Evolutionary conservation across 2,113 vertebrate genomes (phyloP).

Genomic region (Cynoglossus semilaevis): DNA sequence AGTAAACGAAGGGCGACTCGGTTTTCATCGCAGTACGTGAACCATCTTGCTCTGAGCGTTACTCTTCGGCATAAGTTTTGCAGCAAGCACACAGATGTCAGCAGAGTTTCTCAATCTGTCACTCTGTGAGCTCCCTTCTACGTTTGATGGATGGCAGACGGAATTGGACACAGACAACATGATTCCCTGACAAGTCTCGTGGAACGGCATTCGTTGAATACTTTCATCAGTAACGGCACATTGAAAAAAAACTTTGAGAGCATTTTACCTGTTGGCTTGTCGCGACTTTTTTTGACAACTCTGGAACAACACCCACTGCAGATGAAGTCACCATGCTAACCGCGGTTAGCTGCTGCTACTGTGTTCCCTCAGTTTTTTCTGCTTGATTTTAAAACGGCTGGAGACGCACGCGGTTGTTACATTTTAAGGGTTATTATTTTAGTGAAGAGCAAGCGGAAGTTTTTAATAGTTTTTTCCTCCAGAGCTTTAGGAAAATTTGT

Average conservation of each 20-base stretch:
- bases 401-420: neutral
- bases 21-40: fast-evolving
- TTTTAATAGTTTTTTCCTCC: slow-evolving; percentile 10
- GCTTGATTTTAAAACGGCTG: slow-evolving; percentile 8
- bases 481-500: slow-evolving; percentile 11
- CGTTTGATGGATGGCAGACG: slow-evolving; percentile 20
- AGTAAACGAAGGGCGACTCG: neutral
- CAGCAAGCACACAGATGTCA: slow-evolving; percentile 67
- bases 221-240: neutral
- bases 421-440: neutral
- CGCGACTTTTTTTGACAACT: slow-evolving; percentile 33
- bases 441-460: neutral
- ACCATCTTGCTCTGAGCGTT: fast-evolving
- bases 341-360: slow-evolving; percentile 42
- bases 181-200: slow-evolving; percentile 16
- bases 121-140: slow-evolving; percentile 41
- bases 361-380: slow-evolving; percentile 43
- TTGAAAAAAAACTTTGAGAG: neutral
- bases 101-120: slow-evolving; percentile 71
- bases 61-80: slow-evolving; percentile 47
- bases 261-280: slow-evolving; percentile 9
- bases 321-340: slow-evolving; percentile 58
- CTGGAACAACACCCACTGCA: slow-evolving; percentile 33
- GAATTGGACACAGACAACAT: slow-evolving; percentile 8
- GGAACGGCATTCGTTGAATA: slow-evolving; percentile 5